Conservation (phyloP, 2,888 invertebrate species). For the Panzeria rudis region DNA sequence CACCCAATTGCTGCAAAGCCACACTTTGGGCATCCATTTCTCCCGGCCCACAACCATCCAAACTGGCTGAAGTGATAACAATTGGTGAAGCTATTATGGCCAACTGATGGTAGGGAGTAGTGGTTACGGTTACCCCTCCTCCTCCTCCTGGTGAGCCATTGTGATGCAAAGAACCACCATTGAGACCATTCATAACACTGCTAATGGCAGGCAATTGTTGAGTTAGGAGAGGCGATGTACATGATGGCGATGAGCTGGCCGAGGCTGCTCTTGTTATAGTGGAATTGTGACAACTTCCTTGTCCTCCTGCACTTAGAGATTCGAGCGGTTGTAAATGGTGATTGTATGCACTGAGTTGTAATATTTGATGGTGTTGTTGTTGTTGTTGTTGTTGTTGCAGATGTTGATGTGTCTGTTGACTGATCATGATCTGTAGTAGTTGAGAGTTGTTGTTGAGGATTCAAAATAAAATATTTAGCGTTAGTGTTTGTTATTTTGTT, state of each 20-base stretch:
- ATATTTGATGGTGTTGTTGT: slow-evolving; percentile 75
- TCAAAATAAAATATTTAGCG: slow-evolving; percentile 55
- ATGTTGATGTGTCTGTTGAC: slow-evolving; percentile 75
- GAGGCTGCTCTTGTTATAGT: slow-evolving; percentile 77
- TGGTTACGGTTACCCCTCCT: slow-evolving; percentile 30
- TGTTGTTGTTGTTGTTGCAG: slow-evolving; percentile 73
- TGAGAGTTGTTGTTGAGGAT: slow-evolving; percentile 41
- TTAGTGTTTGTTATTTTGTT: slow-evolving; percentile 58
- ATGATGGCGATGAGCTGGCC: slow-evolving; percentile 79
- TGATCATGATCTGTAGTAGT: slow-evolving; percentile 81
- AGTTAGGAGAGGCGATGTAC: slow-evolving; percentile 78
- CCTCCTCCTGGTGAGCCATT: slow-evolving; percentile 39
- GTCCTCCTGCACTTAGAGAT: slow-evolving; percentile 1
- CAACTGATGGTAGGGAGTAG: slow-evolving; percentile 75
- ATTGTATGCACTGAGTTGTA: slow-evolving; percentile 73
- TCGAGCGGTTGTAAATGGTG: slow-evolving; percentile 66
- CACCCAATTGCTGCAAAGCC: slow-evolving; percentile 59
- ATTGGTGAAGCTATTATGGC: slow-evolving; percentile 79
- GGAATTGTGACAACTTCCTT: slow-evolving; percentile 78
- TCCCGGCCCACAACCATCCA: slow-evolving; percentile 72
- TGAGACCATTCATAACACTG: slow-evolving; percentile 70
- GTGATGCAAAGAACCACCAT: slow-evolving; percentile 58
- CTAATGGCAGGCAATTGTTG: slow-evolving; percentile 75
- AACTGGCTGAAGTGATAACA: slow-evolving; percentile 75
- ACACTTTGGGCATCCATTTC: slow-evolving; percentile 62